These are phyloP conservation scores for Scomber colias DNA, from an alignment of 2,113 vertebrate genomes.

Conservation along the genomic window DNA sequence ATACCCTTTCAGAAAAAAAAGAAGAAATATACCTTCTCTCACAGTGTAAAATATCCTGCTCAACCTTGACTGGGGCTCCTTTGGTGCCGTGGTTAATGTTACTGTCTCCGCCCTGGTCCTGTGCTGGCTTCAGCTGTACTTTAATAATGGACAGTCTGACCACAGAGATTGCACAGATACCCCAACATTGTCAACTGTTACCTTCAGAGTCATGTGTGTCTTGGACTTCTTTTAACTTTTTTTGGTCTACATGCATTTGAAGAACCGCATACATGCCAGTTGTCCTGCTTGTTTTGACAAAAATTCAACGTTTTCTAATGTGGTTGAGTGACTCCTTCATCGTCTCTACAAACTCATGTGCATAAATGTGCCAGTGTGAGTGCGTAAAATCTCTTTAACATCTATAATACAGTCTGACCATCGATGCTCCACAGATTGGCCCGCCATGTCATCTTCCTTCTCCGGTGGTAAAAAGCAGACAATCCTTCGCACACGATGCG, in stretches of 20 bases:
- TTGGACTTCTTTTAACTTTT: slow-evolving; percentile 8
- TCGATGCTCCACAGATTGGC: slow-evolving; percentile 62
- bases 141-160: slow-evolving; percentile 46
- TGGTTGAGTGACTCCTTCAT: not conserved
- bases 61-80: slow-evolving; percentile 56
- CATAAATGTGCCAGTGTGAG: not conserved
- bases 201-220: slow-evolving; percentile 31
- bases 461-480: slow-evolving; percentile 68
- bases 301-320: not conserved
- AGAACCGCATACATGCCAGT: not conserved
- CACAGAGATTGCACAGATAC: slow-evolving; percentile 74
- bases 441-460: slow-evolving; percentile 58
- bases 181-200: slow-evolving; percentile 14
- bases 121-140: slow-evolving; percentile 18
- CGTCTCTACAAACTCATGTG: not conserved
- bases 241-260: slow-evolving; percentile 1
- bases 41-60: slow-evolving; percentile 18
- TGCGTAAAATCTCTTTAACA: slow-evolving; percentile 16
- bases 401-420: slow-evolving; percentile 44
- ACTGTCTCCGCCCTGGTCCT: slow-evolving; percentile 55
- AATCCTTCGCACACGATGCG: slow-evolving; percentile 38
- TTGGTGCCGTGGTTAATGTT: slow-evolving; percentile 60
- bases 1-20: not conserved
- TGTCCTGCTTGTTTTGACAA: not conserved
- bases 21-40: not conserved